Base-by-base conservation (phyloP, 2,113 vertebrate species). In the Phrynosoma platyrhinos region DNA sequence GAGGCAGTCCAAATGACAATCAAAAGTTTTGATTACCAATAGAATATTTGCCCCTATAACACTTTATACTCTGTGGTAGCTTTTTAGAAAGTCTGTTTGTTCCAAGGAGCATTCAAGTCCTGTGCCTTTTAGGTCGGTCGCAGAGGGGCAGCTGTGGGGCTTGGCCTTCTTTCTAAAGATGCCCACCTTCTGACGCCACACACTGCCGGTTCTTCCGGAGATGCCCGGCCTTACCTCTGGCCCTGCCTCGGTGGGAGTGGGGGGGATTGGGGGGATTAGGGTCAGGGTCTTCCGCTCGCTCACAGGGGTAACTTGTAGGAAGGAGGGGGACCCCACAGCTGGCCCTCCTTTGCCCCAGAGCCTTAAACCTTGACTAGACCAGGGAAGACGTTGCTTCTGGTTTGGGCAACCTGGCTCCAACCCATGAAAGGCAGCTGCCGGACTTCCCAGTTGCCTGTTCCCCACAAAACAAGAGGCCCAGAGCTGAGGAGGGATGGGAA, bases 1-100 rank as follows among this genome's bases (percentile, higher is more conserved):
- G 53, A 85, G 74, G 40, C n/a, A 20, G 72, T 69, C 80, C 36
- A 36, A 78, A 20, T 64, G 79, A 86, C 90, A 86, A 83, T 85
- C 90, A 52, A 42, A 79, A n/a, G 64, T 66, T 36, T 30, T 55
- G 13, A 32, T 2, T 72, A 78, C 87, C 14, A 16, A 53, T 36
- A 40, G 77, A n/a, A 21, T 55, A 13, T 53, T 42, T 20, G 0
- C 53, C 68, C 7, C 0, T n/a, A 36, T 81, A 74, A 53, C 0
- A 0, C 32, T 52, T 53, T 77, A n/a, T 62, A 71, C 1, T 0
- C 1, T 79, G 9, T 27, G 5, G 23, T 52, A 68, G 32, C 0
- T 1, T 0, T 88, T 42, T 18, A 21, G 25, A 27, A 62, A 42
- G 32, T 7, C 16, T 14, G 27, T 72, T 36, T 36, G 36, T 76